A percentile compares a stretch with the other conserved stretches of the same genome.
Evolutionary conservation across 2,113 vertebrate species (phyloP).

Genomic region (Cyanistes caeruleus): DNA sequence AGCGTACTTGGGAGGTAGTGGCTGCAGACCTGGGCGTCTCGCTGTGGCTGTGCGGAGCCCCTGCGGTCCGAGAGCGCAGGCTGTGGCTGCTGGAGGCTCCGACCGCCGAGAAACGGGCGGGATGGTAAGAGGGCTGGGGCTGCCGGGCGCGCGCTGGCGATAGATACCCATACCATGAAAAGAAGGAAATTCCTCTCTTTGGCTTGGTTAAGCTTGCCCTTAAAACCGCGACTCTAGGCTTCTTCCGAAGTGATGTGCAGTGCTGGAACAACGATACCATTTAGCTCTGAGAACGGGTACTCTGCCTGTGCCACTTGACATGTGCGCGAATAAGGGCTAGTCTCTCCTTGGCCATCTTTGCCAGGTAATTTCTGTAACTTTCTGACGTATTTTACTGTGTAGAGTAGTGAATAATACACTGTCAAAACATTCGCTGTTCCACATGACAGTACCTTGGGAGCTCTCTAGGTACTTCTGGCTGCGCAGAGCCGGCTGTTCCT

Average conservation of each 20-base stretch:
- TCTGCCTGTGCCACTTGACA: no score
- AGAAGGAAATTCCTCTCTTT: neutral
- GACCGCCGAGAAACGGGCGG: no score
- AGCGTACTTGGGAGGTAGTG: no score
- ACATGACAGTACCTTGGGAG: neutral
- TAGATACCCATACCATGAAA: fast-evolving
- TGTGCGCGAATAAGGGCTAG: fast-evolving
- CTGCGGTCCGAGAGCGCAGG: no score
- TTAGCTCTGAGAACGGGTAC: fast-evolving
- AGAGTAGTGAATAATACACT: neutral
- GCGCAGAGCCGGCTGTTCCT: neutral
- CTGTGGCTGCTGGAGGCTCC: no score
- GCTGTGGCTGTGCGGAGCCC: no score
- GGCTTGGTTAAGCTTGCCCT: neutral
- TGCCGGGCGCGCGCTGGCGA: fast-evolving
- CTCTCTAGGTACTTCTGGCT: neutral
- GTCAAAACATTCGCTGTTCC: neutral
- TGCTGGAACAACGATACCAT: no score
- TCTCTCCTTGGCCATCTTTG: fast-evolving
- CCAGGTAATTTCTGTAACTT: neutral
- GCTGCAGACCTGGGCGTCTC: no score
- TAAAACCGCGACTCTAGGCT: neutral
- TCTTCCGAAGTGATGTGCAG: fast-evolving
- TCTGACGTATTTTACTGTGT: neutral
- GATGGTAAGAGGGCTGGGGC: no score